A percentile compares a stretch with the other conserved stretches of the same genome.
Evolutionary conservation across 1,140 invertebrate genomes (phyloP).

Genomic region (Nymphalis io): DNA sequence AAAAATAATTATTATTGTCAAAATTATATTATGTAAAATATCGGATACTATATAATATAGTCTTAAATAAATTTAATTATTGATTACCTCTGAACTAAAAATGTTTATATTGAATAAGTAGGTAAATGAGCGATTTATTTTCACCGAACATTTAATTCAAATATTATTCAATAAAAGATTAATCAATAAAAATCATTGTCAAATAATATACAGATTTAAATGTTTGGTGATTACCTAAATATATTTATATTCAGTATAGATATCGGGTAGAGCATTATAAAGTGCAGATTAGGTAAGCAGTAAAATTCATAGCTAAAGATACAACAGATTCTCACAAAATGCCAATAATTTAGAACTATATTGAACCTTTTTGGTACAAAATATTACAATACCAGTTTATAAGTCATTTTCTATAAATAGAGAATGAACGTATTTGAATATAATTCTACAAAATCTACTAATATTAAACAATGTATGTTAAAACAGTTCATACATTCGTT

Average conservation of each 20-base stretch:
- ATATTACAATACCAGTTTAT: too few species aligned
- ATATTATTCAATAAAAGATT: not conserved
- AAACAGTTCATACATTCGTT: not conserved
- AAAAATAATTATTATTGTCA: not conserved
- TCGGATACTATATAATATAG: not conserved
- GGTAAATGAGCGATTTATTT: not conserved
- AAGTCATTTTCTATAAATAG: too few species aligned
- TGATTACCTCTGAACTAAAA: constrained; percentile 14
- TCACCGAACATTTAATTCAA: constrained; percentile 1
- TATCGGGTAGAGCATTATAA: constrained; percentile 50
- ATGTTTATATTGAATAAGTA: constrained; percentile 4
- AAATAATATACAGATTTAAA: not conserved
- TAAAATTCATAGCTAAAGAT: too few species aligned
- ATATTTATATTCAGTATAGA: constrained; percentile 36
- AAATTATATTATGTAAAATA: not conserved
- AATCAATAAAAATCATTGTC: not conserved
- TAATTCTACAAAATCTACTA: not conserved
- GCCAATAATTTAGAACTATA: not conserved
- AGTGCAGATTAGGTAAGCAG: constrained; percentile 34
- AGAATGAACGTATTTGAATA: too few species aligned
- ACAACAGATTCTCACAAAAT: not conserved
- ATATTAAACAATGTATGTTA: not conserved
- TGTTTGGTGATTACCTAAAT: constrained; percentile 11
- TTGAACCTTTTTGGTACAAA: not conserved
- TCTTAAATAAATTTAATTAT: not conserved